Percentiles rank a stretch among this genome's conserved stretches.
phyloP scores from a whole-genome alignment of 2,888 invertebrate species.

The Morpho helenor region DNA sequence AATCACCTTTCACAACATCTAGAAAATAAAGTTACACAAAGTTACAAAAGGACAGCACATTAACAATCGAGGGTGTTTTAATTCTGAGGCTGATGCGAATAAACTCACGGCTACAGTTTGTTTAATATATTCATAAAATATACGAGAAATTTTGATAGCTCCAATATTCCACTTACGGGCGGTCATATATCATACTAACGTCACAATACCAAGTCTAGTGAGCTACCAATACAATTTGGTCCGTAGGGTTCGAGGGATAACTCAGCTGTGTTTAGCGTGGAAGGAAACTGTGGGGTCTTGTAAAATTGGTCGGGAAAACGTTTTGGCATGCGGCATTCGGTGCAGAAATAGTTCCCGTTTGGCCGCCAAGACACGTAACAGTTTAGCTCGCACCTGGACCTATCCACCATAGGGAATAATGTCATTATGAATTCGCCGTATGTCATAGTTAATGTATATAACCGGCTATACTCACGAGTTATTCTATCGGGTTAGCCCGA shows the following conservation, averaged over 20 bases:
- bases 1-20: too few relatives aligned
- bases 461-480: too few relatives aligned
- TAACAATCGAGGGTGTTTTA: too few relatives aligned
- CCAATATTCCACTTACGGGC: slow-evolving; percentile 21
- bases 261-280: slow-evolving; percentile 7
- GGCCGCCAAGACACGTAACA: slow-evolving; percentile 55
- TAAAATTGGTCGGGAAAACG: slow-evolving; percentile 27
- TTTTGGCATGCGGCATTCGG: slow-evolving; percentile 59
- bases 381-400: slow-evolving; percentile 40
- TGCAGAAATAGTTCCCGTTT: slow-evolving; percentile 57
- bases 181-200: slow-evolving; percentile 24
- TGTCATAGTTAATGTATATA: background rate
- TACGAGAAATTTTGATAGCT: slow-evolving; percentile 21
- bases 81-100: too few relatives aligned
- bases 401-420: slow-evolving; percentile 31
- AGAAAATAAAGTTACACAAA: too few relatives aligned
- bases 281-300: slow-evolving; percentile 24
- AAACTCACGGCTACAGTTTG: too few relatives aligned
- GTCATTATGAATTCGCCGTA: slow-evolving; percentile 9
- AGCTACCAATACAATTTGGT: slow-evolving; percentile 24
- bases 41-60: too few relatives aligned
- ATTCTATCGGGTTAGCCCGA: too few relatives aligned
- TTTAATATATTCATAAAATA: slow-evolving; percentile 5
- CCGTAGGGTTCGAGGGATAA: slow-evolving; percentile 19
- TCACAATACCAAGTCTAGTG: slow-evolving; percentile 28